Evolutionary conservation across 2,888 invertebrate genomes (phyloP), one percentile per base, ranked within the genome.

Genomic region (Terebella lapidaria): DNA sequence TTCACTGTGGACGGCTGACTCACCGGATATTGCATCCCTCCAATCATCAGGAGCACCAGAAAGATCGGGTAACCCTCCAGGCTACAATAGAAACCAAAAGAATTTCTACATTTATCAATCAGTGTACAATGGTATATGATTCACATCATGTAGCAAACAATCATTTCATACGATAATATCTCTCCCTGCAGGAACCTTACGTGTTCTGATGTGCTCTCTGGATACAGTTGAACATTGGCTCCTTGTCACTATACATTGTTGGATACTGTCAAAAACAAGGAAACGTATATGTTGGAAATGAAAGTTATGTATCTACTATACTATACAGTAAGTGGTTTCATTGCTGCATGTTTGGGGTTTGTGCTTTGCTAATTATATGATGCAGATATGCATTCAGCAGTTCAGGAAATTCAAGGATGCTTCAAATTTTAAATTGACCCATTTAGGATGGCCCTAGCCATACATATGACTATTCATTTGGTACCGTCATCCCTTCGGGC

Each of bases 201-300:
- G 82, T 83, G 68, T 83, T 83, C 64, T 83, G 83, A 68, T 83
- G 83, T 52, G 81, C 82, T n/a, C 42, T 35, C n/a, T 35, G 42
- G 42, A 35, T 35, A n/a, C 42, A 35, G 42, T 35, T 35, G n/a
- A 83, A 83, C 24, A 75, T 68, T 22, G 75, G 71, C 58, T 30
- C 26, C 5, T 59, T 57, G 26, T 56, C 57, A 42, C 77, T 77
- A 69, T 83, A 83, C 79, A 83, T 78, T 3, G 67, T 73, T 24
- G 83, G 82, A 66, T 83, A 82, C 77, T 79, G 77, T 66, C 60
- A 74, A 24, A 25, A 26, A 22, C 15, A n/a, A 35, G n/a, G 42
- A 35, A 35, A 35, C n/a, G n/a, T n/a, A n/a, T n/a, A n/a, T n/a
- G n/a, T n/a, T n/a, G n/a, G n/a, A n/a, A n/a, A n/a, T n/a, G n/a